Evolutionary conservation across 1,140 invertebrate species (phyloP), one percentile per base, ranked within the genome.

Genomic region (Neomicropteryx cornuta): DNA sequence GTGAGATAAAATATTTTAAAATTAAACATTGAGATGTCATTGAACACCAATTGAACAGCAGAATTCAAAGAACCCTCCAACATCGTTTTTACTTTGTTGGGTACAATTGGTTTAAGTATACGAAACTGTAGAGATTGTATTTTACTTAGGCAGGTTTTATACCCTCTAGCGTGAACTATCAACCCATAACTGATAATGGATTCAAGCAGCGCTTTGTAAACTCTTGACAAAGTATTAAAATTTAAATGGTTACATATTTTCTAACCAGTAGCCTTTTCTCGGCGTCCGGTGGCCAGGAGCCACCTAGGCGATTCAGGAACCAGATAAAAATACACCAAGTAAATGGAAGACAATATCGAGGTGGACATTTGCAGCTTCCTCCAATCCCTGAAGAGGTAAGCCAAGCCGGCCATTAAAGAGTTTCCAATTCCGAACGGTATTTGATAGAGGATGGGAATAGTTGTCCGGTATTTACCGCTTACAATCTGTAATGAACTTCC

Each of bases 291-390:
- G 5, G 79, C 75, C 2, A 86, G 51, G 2, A 89, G 63, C 86
- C 86, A 90, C 22, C 85, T 66, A 0, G 86, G 85, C 4, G 82
- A 85, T 61, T 90, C 85, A 4, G 83, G 78, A 45, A 88, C 60
- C 3, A 80, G 52, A 66, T 75, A 83, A 45, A 76, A 78, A 46
- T 81, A 84, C 1, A 73, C 62, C 5, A 88, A 42, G 32, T 81
- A 70, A 5, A 83, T 49, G 11, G 77, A 55, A 1, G 81, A 76
- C 10, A 84, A 75, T 3, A 79, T 54, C 0, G 82, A 80, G 21
- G 86, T 65, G 4, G 72, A 69, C 48, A 87, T 67, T 62, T 88
- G 81, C 22, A 83, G 75, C 44, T 75, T 69, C 8, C 73, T 63
- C 84, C 85, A 88, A 23, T 79, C 71, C 20, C 77, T 66, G 1